Evolutionary conservation across 2,888 invertebrate genomes (phyloP).

Genomic region (Ferdinandea cuprea): DNA sequence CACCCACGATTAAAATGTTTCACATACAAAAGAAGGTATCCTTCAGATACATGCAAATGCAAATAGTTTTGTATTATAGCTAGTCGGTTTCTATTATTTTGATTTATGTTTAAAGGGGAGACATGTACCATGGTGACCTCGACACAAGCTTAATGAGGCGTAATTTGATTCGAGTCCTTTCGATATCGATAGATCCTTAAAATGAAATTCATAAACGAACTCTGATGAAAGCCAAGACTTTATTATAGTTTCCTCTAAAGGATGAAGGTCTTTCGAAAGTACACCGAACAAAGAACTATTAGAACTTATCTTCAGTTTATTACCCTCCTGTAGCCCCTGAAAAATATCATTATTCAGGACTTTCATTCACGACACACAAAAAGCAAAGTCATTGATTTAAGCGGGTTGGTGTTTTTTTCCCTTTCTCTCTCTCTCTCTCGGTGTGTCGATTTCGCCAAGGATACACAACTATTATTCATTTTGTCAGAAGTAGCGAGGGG

Average conservation of each 20-base stretch:
- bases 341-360: constrained; percentile 68
- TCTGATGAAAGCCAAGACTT: constrained; percentile 26
- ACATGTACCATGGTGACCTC: constrained; percentile 39
- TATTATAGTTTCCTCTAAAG: constrained; percentile 23
- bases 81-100: constrained; percentile 39
- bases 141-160: constrained; percentile 57
- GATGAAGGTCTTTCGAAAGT: constrained; percentile 55
- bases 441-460: constrained; percentile 33
- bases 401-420: constrained; percentile 10
- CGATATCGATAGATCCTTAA: constrained; percentile 14
- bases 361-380: constrained; percentile 42
- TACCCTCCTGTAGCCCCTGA: constrained; percentile 39
- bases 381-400: constrained; percentile 57
- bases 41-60: neutral
- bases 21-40: neutral
- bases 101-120: constrained; percentile 42
- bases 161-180: constrained; percentile 38
- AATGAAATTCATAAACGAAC: constrained; percentile 21
- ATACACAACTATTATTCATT: constrained; percentile 55
- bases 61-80: constrained; percentile 19
- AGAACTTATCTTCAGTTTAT: constrained; percentile 49
- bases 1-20: constrained; percentile 37
- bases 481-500: constrained; percentile 19
- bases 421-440: neutral
- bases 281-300: constrained; percentile 52